These are phyloP conservation scores for Scytalopus superciliaris DNA, from an alignment of 2,113 vertebrate genomes.

Conservation along the genomic window DNA sequence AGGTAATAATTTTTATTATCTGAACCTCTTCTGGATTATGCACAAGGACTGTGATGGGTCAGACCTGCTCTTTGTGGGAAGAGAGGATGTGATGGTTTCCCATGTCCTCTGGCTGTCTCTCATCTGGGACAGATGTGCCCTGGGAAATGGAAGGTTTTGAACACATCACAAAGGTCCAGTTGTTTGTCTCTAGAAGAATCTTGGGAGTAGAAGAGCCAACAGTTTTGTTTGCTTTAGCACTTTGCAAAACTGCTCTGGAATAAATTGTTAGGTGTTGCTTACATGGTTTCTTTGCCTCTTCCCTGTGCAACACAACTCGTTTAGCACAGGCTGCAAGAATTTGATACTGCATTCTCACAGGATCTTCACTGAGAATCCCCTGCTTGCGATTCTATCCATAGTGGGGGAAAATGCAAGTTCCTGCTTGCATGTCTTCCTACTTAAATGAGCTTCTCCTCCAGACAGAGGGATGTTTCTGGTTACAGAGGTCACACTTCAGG, in stretches of 20 bases:
- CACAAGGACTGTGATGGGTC: neutral
- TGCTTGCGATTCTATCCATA: neutral
- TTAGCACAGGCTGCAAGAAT: neutral
- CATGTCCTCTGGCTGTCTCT: neutral
- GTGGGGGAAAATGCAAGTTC: neutral
- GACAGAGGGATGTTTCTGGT: too few relatives aligned
- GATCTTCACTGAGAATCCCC: neutral
- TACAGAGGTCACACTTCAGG: fast-evolving
- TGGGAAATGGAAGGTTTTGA: neutral
- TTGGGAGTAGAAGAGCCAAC: neutral
- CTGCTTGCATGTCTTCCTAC: neutral
- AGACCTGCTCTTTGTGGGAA: neutral
- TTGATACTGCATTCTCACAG: neutral
- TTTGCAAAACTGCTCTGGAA: neutral
- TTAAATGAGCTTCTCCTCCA: neutral
- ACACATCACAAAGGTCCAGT: neutral
- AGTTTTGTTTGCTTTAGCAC: neutral
- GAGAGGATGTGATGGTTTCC: neutral
- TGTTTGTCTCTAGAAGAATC: neutral
- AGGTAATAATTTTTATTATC: constrained; percentile 12
- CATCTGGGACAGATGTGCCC: neutral
- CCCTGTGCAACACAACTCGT: neutral
- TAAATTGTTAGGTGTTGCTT: neutral
- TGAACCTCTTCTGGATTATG: neutral
- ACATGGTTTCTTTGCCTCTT: neutral